Percentiles rank a stretch among this genome's conserved stretches.
These are phyloP conservation scores for Lysandra bellargus DNA, from an alignment of 2,888 invertebrate species.

Conservation along the genomic window DNA sequence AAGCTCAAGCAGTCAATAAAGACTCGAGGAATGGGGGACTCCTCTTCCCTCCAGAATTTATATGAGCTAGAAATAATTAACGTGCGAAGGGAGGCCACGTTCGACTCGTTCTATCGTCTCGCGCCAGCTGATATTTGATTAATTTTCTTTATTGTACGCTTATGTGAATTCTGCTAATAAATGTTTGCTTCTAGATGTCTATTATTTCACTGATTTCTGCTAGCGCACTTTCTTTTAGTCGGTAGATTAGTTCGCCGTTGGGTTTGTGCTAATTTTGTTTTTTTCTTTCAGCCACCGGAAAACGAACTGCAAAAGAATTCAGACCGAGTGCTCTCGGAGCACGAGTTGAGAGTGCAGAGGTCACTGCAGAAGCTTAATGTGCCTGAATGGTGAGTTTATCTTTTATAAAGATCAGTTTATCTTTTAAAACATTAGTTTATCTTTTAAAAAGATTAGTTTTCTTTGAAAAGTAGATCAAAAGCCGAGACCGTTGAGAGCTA, in stretches of 20 bases:
- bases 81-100: conserved; percentile 45
- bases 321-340: conserved; percentile 93
- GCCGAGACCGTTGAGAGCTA: background rate
- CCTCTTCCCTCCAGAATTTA: conserved; percentile 65
- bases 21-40: conserved; percentile 56
- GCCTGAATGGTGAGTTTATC: conserved; percentile 90
- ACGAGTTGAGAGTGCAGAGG: conserved; percentile 95
- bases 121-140: conserved; percentile 44
- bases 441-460: background rate
- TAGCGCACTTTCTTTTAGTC: conserved; percentile 19
- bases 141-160: conserved; percentile 7
- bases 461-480: background rate
- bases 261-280: conserved; percentile 31
- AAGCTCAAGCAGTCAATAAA: conserved; percentile 64
- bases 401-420: conserved; percentile 6
- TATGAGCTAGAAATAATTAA: background rate
- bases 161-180: conserved; percentile 29
- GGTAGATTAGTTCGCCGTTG: conserved; percentile 21
- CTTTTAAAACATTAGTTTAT: background rate
- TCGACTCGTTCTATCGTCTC: conserved; percentile 59
- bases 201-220: conserved; percentile 26
- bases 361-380: conserved; percentile 96
- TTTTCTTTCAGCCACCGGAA: conserved; percentile 90
- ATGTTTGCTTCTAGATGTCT: conserved; percentile 24
- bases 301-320: conserved; percentile 94